These are phyloP conservation scores for Pseudonaja textilis DNA, from an alignment of 2,113 vertebrate species.

Conservation along the genomic window DNA sequence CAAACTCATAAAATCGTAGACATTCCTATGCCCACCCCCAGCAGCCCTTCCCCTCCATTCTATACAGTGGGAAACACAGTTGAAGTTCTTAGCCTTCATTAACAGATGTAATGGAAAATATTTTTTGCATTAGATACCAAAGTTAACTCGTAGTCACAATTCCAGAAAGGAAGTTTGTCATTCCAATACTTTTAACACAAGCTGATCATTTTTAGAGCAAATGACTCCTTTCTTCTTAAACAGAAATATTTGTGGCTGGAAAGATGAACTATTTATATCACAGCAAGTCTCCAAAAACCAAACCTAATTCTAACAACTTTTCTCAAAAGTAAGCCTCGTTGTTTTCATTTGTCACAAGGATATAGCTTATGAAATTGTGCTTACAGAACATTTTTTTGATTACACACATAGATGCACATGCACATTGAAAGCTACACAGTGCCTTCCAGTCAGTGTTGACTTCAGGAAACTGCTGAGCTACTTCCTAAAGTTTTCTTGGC, in stretches of 20 bases:
- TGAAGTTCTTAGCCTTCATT: constrained; percentile 2
- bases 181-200: constrained; percentile 19
- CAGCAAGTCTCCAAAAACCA: neutral
- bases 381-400: neutral
- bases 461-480: neutral
- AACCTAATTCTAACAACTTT: neutral
- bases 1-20: neutral
- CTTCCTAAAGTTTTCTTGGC: neutral
- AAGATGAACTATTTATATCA: constrained; percentile 7
- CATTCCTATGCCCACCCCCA: neutral
- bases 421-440: neutral
- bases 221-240: neutral
- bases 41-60: neutral
- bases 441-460: neutral
- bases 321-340: neutral
- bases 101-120: constrained; percentile 33
- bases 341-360: neutral
- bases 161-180: constrained; percentile 20
- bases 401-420: neutral
- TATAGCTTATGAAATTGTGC: neutral
- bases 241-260: neutral
- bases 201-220: neutral
- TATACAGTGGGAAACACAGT: neutral
- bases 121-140: constrained; percentile 24
- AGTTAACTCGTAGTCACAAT: constrained; percentile 16